phyloP scores from a whole-genome alignment of 2,797 vertebrate species.

The Oreonectes daqikongensis region DNA sequence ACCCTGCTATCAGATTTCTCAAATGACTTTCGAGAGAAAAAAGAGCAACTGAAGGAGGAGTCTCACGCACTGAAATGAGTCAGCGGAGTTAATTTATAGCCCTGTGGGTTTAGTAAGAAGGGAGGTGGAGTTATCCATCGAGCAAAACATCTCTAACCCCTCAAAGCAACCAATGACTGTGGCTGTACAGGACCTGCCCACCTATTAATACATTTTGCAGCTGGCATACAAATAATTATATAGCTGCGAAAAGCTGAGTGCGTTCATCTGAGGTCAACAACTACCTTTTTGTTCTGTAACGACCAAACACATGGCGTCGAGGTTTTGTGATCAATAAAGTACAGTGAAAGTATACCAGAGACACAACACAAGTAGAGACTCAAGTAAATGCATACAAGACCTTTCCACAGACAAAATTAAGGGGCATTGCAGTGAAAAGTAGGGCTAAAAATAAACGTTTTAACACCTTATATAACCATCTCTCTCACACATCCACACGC shows the following conservation, averaged over 20 bases:
- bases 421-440: background rate
- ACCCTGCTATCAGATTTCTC: slow-evolving; percentile 1
- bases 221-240: slow-evolving; percentile 25
- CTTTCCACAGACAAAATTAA: background rate
- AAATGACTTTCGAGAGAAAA: background rate
- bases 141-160: slow-evolving; percentile 15
- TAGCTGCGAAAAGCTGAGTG: background rate
- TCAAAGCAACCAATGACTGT: slow-evolving; percentile 50
- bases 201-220: slow-evolving; percentile 10
- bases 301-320: background rate
- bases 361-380: background rate
- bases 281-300: background rate
- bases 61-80: background rate
- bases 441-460: background rate
- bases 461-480: slow-evolving; percentile 44
- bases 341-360: background rate
- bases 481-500: background rate
- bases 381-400: background rate
- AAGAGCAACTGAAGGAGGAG: background rate
- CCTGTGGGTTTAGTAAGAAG: background rate
- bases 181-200: slow-evolving; percentile 22
- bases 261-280: background rate
- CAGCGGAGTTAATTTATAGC: slow-evolving; percentile 1
- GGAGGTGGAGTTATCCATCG: slow-evolving; percentile 9
- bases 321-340: background rate